Evolutionary conservation across 2,113 vertebrate genomes (phyloP).

Genomic region (Artemisiospiza belli): DNA sequence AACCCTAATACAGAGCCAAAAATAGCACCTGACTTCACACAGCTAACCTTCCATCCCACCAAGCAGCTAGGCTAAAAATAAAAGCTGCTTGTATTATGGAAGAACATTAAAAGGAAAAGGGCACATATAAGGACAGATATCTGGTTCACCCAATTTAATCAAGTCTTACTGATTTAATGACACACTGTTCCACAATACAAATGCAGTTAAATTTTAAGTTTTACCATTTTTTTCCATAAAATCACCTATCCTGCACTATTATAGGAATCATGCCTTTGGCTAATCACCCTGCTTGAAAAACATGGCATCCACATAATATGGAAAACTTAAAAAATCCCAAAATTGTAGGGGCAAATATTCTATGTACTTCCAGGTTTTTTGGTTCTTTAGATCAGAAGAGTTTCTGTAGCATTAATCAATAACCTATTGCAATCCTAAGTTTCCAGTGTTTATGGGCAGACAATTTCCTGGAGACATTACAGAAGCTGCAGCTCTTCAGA

Average conservation of each 20-base stretch:
- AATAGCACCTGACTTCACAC: slow-evolving; percentile 56
- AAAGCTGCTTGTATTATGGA: background rate
- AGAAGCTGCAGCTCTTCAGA: background rate
- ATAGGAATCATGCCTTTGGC: background rate
- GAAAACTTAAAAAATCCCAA: background rate
- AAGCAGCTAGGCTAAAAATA: slow-evolving; percentile 32
- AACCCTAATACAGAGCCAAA: slow-evolving; percentile 20
- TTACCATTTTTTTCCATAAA: fast-evolving
- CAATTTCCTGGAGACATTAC: background rate
- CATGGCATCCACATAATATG: background rate
- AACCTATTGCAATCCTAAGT: background rate
- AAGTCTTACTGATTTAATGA: background rate
- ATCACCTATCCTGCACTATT: background rate
- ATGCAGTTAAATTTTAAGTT: background rate
- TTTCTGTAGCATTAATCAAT: background rate
- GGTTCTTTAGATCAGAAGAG: background rate
- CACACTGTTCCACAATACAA: background rate
- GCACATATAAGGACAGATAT: background rate
- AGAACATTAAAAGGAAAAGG: background rate
- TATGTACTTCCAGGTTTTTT: background rate
- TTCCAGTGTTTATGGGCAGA: background rate
- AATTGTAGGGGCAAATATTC: background rate
- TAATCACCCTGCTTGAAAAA: background rate
- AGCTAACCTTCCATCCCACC: background rate
- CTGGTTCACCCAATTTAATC: background rate